These are phyloP conservation scores for Agrochola litura DNA, from an alignment of 2,888 invertebrate genomes.

Conservation along the genomic window DNA sequence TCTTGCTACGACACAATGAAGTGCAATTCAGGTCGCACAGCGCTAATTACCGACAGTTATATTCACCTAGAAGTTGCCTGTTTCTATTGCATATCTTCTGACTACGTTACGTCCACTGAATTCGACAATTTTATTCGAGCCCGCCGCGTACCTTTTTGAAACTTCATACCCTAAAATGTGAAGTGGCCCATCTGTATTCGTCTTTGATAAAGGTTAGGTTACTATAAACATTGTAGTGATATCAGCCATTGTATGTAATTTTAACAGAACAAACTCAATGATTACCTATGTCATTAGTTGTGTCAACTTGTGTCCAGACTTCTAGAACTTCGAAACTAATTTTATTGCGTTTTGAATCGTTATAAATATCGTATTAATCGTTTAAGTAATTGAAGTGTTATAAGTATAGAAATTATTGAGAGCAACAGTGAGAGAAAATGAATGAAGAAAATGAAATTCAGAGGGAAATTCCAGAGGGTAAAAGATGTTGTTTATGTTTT, in stretches of 20 bases:
- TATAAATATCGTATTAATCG: too few species aligned
- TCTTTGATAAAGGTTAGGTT: slow-evolving; percentile 24
- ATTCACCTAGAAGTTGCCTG: too few species aligned
- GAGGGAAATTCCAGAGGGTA: slow-evolving; percentile 48
- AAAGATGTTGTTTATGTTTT: slow-evolving; percentile 65
- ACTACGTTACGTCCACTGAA: too few species aligned
- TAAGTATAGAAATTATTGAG: not conserved
- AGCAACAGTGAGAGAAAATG: slow-evolving; percentile 14
- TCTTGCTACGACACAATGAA: too few species aligned
- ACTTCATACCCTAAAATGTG: too few species aligned
- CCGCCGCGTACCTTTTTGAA: too few species aligned
- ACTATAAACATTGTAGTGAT: slow-evolving; percentile 25
- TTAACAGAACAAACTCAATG: not conserved
- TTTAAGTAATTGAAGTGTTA: too few species aligned
- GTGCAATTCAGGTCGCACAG: too few species aligned
- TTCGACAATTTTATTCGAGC: too few species aligned
- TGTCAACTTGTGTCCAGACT: not conserved
- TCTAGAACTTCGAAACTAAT: not conserved
- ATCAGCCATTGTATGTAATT: slow-evolving; percentile 6
- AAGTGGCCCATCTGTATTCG: too few species aligned
- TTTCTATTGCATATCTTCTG: too few species aligned
- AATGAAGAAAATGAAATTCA: not conserved
- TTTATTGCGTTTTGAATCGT: not conserved
- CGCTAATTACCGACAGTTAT: too few species aligned
- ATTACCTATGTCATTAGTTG: not conserved